Conservation (phyloP, 37 sponge, comb jelly and placozoan genomes). For the Tethya wilhelma region DNA sequence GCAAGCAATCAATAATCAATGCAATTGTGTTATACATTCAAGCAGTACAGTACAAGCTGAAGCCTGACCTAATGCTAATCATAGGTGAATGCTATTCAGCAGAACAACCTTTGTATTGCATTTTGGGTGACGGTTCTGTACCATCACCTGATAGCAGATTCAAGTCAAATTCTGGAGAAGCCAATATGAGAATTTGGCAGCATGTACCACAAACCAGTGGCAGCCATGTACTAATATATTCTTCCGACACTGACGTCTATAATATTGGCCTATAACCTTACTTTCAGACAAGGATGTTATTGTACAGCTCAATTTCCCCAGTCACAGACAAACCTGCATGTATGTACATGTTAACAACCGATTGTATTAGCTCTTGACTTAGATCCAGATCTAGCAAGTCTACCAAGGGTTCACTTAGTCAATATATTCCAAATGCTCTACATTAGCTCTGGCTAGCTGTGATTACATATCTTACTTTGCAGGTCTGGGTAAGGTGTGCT, state of each 20-base stretch:
- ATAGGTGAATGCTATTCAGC: too few species aligned
- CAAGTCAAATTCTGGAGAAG: background rate
- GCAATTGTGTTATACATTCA: too few species aligned
- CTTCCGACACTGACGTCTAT: constrained; percentile 5
- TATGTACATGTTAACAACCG: background rate
- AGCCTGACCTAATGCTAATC: too few species aligned
- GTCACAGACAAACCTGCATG: background rate
- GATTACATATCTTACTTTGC: constrained; percentile 18
- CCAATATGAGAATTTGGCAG: constrained; percentile 3
- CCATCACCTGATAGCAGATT: too few species aligned
- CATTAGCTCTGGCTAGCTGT: background rate
- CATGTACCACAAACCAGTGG: background rate
- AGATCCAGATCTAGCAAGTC: background rate
- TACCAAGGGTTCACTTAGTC: background rate
- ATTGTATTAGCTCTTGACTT: background rate
- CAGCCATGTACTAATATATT: background rate
- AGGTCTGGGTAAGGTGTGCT: background rate
- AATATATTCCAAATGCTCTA: background rate
- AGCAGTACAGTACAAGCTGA: too few species aligned
- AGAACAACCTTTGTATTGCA: too few species aligned
- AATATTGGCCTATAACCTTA: too few species aligned
- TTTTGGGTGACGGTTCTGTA: too few species aligned
- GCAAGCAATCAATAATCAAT: too few species aligned
- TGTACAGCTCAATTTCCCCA: background rate
- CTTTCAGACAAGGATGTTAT: background rate